phyloP scores from a whole-genome alignment of 2,797 vertebrate species.

The Hemibagrus guttatus region DNA sequence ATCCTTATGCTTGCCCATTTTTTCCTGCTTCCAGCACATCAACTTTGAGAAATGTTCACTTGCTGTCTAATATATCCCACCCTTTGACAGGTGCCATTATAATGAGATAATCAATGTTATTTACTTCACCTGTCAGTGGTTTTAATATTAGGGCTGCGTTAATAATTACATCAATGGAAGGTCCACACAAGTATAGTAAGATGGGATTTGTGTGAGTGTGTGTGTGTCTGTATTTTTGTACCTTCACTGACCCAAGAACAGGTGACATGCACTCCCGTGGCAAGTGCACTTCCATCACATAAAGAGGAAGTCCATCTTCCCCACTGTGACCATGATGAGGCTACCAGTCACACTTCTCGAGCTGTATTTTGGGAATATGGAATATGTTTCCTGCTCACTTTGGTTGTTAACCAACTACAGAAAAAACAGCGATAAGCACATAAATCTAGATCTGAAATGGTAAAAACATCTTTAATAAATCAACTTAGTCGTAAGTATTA shows the following conservation, averaged over 20 bases:
- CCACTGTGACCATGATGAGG: slow-evolving; percentile 27
- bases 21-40: too few species aligned
- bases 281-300: slow-evolving; percentile 40
- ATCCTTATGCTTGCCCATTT: too few species aligned
- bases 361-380: slow-evolving; percentile 18
- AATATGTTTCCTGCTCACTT: background rate
- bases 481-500: slow-evolving; percentile 15
- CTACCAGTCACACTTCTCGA: slow-evolving; percentile 26
- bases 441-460: slow-evolving; percentile 23
- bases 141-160: background rate
- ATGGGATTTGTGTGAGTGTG: background rate
- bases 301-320: slow-evolving; percentile 28
- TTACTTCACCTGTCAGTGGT: too few species aligned
- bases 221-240: background rate
- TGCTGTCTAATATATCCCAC: too few species aligned
- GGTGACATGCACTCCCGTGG: slow-evolving; percentile 17
- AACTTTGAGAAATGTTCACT: too few species aligned
- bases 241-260: slow-evolving; percentile 29
- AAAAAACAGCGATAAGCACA: background rate
- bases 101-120: too few species aligned
- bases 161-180: background rate
- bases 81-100: too few species aligned
- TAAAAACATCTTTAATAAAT: slow-evolving; percentile 42
- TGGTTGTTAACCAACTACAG: background rate
- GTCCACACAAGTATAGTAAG: background rate